phyloP scores from a whole-genome alignment of 2,113 vertebrate species.

The Sinocyclocheilus rhinocerous region DNA sequence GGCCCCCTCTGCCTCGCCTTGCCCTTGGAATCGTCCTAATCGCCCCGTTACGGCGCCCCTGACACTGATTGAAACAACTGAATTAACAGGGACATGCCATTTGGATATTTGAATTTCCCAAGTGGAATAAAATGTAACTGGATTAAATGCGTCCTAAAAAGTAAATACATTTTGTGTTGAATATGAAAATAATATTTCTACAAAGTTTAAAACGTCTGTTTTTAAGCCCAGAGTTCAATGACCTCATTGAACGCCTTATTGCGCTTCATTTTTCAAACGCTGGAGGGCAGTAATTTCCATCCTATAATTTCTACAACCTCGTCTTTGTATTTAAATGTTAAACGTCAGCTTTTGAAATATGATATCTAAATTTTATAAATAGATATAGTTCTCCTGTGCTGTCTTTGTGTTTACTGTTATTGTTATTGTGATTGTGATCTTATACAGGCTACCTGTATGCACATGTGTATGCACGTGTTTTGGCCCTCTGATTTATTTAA shows the following conservation, averaged over 20 bases:
- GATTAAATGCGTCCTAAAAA: neutral
- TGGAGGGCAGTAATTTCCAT: neutral
- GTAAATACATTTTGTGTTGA: neutral
- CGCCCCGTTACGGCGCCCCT: neutral
- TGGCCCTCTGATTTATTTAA: neutral
- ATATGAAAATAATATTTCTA: neutral
- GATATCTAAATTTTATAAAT: neutral
- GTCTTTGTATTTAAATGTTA: neutral
- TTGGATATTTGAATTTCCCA: neutral
- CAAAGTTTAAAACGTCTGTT: neutral
- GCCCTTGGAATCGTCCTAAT: too few species aligned
- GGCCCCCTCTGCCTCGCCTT: too few species aligned
- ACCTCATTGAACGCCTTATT: neutral
- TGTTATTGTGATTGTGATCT: neutral
- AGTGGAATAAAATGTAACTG: neutral
- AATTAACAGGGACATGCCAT: neutral
- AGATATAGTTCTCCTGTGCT: neutral
- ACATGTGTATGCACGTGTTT: neutral
- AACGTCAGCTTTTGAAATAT: neutral
- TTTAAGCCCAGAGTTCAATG: neutral
- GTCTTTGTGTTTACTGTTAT: neutral
- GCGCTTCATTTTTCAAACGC: neutral
- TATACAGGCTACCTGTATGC: neutral
- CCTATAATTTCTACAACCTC: neutral
- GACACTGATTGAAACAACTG: neutral